Base-by-base conservation (phyloP, 2,113 vertebrate species). In the Lamprologus speciosus region DNA sequence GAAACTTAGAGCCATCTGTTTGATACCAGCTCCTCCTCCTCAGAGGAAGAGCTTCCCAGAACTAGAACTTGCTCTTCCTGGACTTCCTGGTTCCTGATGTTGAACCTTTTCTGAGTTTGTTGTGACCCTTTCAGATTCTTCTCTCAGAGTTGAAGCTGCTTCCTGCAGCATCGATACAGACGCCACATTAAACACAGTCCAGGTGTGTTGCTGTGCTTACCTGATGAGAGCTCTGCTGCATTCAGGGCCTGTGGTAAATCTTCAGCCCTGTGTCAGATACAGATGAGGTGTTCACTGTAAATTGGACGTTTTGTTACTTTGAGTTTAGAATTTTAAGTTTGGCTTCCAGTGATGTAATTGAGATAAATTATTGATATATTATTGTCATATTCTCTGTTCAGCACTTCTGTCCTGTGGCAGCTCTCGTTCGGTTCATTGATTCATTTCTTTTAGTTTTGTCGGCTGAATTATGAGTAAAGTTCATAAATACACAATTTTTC, bases 361-460 rank as follows among this genome's bases (percentile, higher is more conserved):
- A 42, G 35, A 70, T 23, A 42, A 21, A 70, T 23, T 1, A 40
- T 13, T 21, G 35, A 68, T 21, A 40, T 21, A 40, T 68, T 21
- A 0, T 1, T 68, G 60, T n/a, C 33, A 65, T 42, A 42, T 70
- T 70, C 12, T 42, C 11, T n/a, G 31, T 63, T n/a, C 14, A 63
- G 58, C 28, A 4, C 58, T 4, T 35, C 28, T 23, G 35, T 42
- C 16, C 33, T 37, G 31, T 35, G 31, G 31, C 60, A 37, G 60
- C 31, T 35, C 31, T 35, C 9, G 2, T 19, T 63, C 17, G 3
- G 9, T 63, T 65, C 17, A 37, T 40, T 0, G 11, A 40, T 21
- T 68, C 4, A 68, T 40, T 40, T 68, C 31, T 35, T 65, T 1
- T 65, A 23, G 35, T 40, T 68, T 40, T 40, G 63, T 5, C 3